Percentiles rank a stretch among this genome's conserved stretches.
Evolutionary conservation across 2,113 vertebrate species (phyloP).

Genomic region (Calidris pugnax): DNA sequence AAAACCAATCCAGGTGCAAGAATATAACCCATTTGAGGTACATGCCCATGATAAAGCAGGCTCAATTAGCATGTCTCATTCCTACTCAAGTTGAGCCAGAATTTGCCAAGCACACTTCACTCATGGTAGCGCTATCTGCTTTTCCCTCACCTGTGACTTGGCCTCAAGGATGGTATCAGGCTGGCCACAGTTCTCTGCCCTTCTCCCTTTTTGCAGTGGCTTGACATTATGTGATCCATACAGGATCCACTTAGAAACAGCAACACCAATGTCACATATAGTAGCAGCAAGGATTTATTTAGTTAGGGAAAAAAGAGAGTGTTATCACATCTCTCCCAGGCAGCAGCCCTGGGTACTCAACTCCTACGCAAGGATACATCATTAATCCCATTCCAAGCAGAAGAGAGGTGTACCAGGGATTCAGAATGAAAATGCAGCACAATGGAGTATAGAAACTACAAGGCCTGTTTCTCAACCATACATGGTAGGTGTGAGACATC

Average conservation of each 20-base stretch:
- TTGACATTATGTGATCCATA: background rate
- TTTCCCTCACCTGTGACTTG: background rate
- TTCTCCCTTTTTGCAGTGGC: background rate
- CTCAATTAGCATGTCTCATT: background rate
- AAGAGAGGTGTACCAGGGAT: background rate
- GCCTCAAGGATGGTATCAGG: background rate
- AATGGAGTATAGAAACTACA: background rate
- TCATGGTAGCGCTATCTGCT: background rate
- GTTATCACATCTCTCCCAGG: background rate
- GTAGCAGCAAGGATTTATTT: background rate
- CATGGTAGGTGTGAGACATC: background rate
- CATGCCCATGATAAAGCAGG: background rate
- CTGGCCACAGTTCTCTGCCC: background rate
- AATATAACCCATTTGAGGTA: conserved; percentile 35
- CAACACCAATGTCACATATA: background rate
- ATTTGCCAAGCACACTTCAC: background rate
- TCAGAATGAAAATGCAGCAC: background rate
- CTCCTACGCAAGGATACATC: background rate
- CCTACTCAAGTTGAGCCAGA: background rate
- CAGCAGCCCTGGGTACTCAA: background rate
- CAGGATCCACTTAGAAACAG: background rate
- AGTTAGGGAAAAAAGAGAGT: background rate
- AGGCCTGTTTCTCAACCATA: background rate
- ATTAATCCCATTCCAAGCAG: background rate
- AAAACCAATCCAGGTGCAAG: background rate